Conservation (phyloP, 2,797 vertebrate species). For the Diplodus sargus region DNA sequence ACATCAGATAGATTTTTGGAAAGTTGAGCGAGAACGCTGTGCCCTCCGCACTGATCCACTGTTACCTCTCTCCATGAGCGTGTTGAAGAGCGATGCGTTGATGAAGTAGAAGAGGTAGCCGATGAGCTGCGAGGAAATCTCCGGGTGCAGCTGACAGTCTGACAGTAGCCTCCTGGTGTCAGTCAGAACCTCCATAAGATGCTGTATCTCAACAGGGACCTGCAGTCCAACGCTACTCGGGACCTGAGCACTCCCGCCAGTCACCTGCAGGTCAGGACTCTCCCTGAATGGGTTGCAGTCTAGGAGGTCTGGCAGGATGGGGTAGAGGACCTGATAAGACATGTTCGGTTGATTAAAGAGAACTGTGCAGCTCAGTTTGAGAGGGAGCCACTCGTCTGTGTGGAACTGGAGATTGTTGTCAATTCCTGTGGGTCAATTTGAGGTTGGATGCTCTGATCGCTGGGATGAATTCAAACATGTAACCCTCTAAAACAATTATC, state of each 20-base stretch:
- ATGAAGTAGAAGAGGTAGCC: slow-evolving; percentile 88
- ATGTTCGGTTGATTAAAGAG: neutral
- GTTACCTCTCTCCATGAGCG: slow-evolving; percentile 87
- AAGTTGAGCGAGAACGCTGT: no score
- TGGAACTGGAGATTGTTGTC: slow-evolving; percentile 45
- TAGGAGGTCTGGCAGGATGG: slow-evolving; percentile 81
- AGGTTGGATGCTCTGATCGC: slow-evolving; percentile 65
- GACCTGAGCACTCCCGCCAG: slow-evolving; percentile 46
- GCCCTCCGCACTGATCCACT: neutral
- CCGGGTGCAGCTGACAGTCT: slow-evolving; percentile 80
- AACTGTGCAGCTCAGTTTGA: slow-evolving; percentile 14
- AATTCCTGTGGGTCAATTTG: slow-evolving; percentile 71
- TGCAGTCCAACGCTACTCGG: slow-evolving; percentile 58
- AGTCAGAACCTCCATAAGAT: slow-evolving; percentile 78
- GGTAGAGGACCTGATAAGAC: slow-evolving; percentile 81
- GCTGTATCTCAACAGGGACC: slow-evolving; percentile 71
- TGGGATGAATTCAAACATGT: slow-evolving; percentile 51
- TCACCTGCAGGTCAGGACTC: slow-evolving; percentile 41
- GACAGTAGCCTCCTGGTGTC: slow-evolving; percentile 75
- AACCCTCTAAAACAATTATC: slow-evolving; percentile 43
- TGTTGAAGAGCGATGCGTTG: slow-evolving; percentile 88
- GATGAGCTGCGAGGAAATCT: slow-evolving; percentile 84
- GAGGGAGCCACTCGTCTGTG: slow-evolving; percentile 38
- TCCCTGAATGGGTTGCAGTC: slow-evolving; percentile 84
- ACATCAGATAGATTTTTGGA: no score